Evolutionary conservation across 2,797 vertebrate species (phyloP).

Genomic region (Liparis tanakae): DNA sequence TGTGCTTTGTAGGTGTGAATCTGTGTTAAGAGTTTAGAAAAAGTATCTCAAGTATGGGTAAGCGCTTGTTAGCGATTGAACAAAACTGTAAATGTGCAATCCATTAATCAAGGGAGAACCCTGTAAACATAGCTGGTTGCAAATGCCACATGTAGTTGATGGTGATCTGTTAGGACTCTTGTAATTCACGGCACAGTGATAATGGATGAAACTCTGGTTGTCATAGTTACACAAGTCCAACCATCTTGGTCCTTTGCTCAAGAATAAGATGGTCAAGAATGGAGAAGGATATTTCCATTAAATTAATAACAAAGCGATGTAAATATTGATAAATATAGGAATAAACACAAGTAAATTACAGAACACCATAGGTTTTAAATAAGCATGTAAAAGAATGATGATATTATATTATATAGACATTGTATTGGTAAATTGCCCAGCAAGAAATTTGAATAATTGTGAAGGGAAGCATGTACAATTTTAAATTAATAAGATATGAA

Average conservation of each 20-base stretch:
- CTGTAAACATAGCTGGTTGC: background rate
- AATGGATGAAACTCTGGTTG: background rate
- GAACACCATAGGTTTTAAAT: background rate
- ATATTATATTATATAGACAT: too few relatives aligned
- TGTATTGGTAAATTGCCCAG: too few relatives aligned
- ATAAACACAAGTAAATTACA: background rate
- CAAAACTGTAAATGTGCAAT: background rate
- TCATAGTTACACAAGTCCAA: slow-evolving; percentile 17
- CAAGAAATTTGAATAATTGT: background rate
- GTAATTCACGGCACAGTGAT: background rate
- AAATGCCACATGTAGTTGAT: background rate
- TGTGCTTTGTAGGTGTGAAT: too few relatives aligned
- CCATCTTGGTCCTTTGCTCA: background rate
- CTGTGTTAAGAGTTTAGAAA: too few relatives aligned
- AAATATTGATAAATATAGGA: background rate
- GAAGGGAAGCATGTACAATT: background rate
- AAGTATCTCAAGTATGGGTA: too few relatives aligned
- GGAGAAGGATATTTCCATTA: background rate
- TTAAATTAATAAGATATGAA: background rate
- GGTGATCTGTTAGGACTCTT: background rate
- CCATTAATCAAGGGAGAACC: too few relatives aligned
- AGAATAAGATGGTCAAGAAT: background rate
- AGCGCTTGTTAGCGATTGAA: too few relatives aligned
- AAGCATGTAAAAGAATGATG: too few relatives aligned
- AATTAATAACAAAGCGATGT: background rate